phyloP scores from a whole-genome alignment of 2,888 invertebrate genomes.

The Terebella lapidaria region DNA sequence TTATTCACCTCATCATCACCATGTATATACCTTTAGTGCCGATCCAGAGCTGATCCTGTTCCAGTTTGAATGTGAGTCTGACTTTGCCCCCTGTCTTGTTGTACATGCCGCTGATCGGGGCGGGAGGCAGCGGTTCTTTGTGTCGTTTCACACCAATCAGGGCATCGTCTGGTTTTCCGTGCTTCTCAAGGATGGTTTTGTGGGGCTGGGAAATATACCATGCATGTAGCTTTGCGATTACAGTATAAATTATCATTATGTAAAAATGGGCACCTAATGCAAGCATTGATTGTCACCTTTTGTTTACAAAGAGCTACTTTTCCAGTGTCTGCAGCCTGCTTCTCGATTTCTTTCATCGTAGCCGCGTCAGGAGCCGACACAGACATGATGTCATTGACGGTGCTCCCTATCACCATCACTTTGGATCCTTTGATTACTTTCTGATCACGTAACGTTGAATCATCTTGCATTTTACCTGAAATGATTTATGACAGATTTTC shows the following conservation, averaged over 20 bases:
- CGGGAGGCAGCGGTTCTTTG: conserved; percentile 73
- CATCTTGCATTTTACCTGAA: conserved; percentile 76
- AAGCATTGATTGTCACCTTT: no score
- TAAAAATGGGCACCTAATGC: no score
- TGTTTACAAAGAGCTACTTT: conserved; percentile 54
- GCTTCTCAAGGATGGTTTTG: conserved; percentile 78
- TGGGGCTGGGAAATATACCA: conserved; percentile 59
- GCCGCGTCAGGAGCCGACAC: conserved; percentile 66
- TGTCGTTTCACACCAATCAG: conserved; percentile 78
- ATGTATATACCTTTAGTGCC: conserved; percentile 78
- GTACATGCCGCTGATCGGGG: conserved; percentile 81
- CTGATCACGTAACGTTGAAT: conserved; percentile 69
- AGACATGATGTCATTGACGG: conserved; percentile 77
- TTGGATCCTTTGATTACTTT: conserved; percentile 75
- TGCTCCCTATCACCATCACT: conserved; percentile 86
- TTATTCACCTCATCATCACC: no score
- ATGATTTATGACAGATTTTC: no score
- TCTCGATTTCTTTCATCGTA: conserved; percentile 44
- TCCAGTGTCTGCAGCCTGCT: conserved; percentile 37
- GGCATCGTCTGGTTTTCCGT: conserved; percentile 79
- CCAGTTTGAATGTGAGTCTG: conserved; percentile 83
- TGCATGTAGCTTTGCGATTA: neutral
- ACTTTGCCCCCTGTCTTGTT: conserved; percentile 87
- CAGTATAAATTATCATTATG: neutral
- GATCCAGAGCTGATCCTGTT: conserved; percentile 84